Evolutionary conservation across 2,113 vertebrate genomes (phyloP), one percentile per base, ranked within the genome.

Genomic region (Chaenogobius annularis): DNA sequence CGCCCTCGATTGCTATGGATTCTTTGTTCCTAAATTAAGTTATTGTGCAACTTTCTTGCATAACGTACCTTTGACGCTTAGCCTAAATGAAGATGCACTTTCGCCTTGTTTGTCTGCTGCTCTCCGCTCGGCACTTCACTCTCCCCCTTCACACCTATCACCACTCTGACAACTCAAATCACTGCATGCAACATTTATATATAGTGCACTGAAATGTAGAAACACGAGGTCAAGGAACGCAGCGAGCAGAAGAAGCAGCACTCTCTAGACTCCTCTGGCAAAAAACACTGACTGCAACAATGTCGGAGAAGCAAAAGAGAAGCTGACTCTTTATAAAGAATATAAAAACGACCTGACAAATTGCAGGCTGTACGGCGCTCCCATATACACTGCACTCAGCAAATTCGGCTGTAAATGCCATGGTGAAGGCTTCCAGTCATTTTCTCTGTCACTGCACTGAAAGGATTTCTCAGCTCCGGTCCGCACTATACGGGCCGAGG

Each of bases 321-420:
- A 86, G 89, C 87, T 85, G 88, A 88, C 77, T 91, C 89, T 90
- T 91, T 90, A 77, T 87, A 86, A 87, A 85, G 82, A 87, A 90
- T 83, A 89, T 85, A 85, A 88, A 90, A 91, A 89, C 89, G 83
- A 79, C 86, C 87, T 87, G 90, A 90, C 88, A 91, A 91, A 92
- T 92, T 87, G 86, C 90, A 90, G 89, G 83, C 89, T 90, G 88
- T 87, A 88, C 87, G 82, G 72, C 40, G 46, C 89, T 83, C 71
- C 68, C 85, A 88, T 79, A 86, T 81, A 86, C 85, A 85, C 88
- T 87, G 88, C 90, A 85, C 89, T 93, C 90, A 92, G 90, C 91
- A 92, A 88, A 93, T 93, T 93, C 91, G 89, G 91, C 89, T 89
- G 91, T 92, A 93, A 93, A 93, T 93, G 93, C 91, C 92, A 93